Evolutionary conservation across 2,113 vertebrate species (phyloP).

Genomic region (Bubo blakistoni): DNA sequence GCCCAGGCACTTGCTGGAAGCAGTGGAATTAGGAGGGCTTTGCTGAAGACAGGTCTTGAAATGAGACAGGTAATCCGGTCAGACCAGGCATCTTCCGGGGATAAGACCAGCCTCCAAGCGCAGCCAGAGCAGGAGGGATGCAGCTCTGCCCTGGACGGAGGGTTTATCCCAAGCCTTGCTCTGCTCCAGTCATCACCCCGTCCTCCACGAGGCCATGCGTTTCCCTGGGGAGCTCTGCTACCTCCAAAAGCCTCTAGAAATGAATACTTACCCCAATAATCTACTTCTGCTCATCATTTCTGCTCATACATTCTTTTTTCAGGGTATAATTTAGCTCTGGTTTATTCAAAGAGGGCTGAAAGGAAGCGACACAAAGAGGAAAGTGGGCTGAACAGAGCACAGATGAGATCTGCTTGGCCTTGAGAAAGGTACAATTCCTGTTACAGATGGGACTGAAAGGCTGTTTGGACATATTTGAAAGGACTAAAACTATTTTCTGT

Average conservation of each 20-base stretch:
- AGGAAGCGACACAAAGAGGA: slow-evolving; percentile 8
- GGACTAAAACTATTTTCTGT: not conserved
- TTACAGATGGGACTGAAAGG: slow-evolving; percentile 6
- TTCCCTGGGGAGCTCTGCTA: not conserved
- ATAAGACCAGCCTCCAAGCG: not conserved
- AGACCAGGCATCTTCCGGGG: not conserved
- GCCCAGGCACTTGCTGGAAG: not conserved
- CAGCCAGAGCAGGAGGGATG: not conserved
- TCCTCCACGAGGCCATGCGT: too few relatives aligned
- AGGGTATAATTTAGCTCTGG: not conserved
- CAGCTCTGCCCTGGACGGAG: not conserved
- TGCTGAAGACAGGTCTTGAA: not conserved
- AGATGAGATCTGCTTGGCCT: slow-evolving; percentile 8
- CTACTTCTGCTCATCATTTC: not conserved
- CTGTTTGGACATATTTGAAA: slow-evolving; percentile 3
- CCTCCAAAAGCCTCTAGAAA: not conserved
- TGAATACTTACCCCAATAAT: not conserved
- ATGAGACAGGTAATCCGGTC: not conserved
- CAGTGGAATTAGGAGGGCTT: not conserved
- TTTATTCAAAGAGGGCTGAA: not conserved
- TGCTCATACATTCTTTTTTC: not conserved
- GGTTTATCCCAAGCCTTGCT: not conserved
- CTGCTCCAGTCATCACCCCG: rapidly evolving
- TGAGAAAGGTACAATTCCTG: slow-evolving; percentile 15
- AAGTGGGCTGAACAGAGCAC: not conserved